These are phyloP conservation scores for Drosophila kikkawai DNA, from an alignment of 1,140 invertebrate genomes.

Conservation along the genomic window DNA sequence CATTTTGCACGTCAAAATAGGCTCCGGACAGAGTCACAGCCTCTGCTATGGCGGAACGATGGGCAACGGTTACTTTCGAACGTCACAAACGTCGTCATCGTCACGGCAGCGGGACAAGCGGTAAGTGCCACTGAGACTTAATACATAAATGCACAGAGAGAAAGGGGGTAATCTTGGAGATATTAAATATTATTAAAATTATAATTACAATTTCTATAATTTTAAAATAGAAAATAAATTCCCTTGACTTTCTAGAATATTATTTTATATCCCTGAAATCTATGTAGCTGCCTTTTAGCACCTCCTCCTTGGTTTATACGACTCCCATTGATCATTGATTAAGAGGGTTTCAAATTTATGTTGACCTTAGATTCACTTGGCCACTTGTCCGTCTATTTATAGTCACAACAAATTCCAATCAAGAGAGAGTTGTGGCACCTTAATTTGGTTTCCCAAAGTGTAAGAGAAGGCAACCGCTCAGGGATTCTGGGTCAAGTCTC, in stretches of 20 bases:
- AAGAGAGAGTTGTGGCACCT: neutral
- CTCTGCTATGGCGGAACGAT: slow-evolving; percentile 85
- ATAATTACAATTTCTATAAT: neutral
- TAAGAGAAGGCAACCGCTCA: neutral
- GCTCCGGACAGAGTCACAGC: slow-evolving; percentile 85
- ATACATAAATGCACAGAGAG: neutral
- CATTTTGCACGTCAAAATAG: slow-evolving; percentile 84
- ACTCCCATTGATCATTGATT: slow-evolving; percentile 9
- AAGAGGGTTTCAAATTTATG: slow-evolving; percentile 2
- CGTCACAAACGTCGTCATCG: slow-evolving; percentile 80
- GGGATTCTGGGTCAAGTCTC: slow-evolving; percentile 24
- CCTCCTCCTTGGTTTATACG: neutral
- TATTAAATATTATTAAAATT: neutral
- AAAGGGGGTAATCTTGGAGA: neutral
- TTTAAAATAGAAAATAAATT: no score
- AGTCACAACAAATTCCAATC: slow-evolving; percentile 5
- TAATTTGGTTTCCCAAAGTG: slow-evolving; percentile 33
- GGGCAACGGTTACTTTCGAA: slow-evolving; percentile 84
- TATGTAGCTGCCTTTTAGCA: no score
- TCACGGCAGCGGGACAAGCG: slow-evolving; percentile 78
- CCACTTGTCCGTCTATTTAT: slow-evolving; percentile 2
- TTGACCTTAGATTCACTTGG: slow-evolving; percentile 14
- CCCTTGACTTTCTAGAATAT: neutral
- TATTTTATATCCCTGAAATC: no score
- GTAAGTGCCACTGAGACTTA: slow-evolving; percentile 62